Evolutionary conservation across 35 echinoderm and acorn worm genomes (phyloP), one percentile per base, ranked within the genome.

Genomic region (Apostichopus californicus): DNA sequence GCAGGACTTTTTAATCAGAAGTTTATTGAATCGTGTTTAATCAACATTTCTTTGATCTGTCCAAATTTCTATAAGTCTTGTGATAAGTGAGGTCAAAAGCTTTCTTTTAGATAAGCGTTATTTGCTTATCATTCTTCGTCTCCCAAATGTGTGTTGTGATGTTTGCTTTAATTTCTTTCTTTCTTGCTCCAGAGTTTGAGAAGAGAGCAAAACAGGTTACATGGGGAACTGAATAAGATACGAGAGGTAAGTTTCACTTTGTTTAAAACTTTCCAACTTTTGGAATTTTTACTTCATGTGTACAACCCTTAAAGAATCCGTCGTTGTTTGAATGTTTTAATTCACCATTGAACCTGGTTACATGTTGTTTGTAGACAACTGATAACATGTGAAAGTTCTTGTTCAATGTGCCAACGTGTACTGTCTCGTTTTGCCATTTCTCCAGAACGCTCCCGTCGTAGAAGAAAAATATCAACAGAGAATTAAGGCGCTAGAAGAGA

Each of bases 151-250:
- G 13, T 80, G 23, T 80, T 34, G 21, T 80, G 23, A 18, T 23
- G 13, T 17, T 24, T 82, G 80, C 8, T 52, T 15, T 82, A 52
- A 82, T 55, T 53, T 82, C 13, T 26, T 15, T 82, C 55, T 58
- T 58, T 73, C 58, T 85, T 77, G 92, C 6, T 56, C 0, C 77
- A 98, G 96, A 78, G 63, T 79, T 87, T 98, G 24, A 94, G 64
- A 28, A 81, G 91, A 78, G 94, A 98, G 56, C 95, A 98, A 9
- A 80, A 73, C 22, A 83, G 95, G 54, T 90, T 98, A 34, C 92
- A 95, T 72, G 91, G 86, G 61, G 94, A 95, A 68, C 75, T 98
- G 18, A 94, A 93, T 81, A 96, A 84, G 61, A 77, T 86, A 63
- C 94, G 92, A 65, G 92, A 98, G 87, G 95, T 93, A 53, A 60